These are phyloP conservation scores for Eutolmus rufibarbis DNA, from an alignment of 2,888 invertebrate species.

Conservation along the genomic window DNA sequence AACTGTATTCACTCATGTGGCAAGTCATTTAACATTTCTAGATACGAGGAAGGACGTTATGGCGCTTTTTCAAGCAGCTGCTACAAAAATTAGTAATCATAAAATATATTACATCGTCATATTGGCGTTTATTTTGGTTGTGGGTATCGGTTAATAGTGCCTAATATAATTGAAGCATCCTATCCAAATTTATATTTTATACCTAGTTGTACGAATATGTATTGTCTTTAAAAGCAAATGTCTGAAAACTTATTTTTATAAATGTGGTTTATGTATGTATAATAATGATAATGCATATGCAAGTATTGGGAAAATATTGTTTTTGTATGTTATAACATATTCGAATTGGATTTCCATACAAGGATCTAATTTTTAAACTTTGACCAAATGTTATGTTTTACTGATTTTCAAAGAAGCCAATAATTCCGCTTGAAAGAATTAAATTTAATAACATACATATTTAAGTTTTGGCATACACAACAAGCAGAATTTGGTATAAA, in stretches of 20 bases:
- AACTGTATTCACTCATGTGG: conserved; percentile 15
- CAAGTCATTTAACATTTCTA: not conserved
- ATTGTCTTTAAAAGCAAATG: not conserved
- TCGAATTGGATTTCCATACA: no score
- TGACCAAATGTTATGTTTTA: no score
- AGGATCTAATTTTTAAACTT: no score
- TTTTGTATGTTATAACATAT: no score
- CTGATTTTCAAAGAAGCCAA: no score
- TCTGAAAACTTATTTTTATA: not conserved
- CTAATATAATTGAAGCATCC: not conserved
- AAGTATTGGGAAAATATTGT: not conserved
- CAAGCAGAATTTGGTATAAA: no score
- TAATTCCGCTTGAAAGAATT: no score
- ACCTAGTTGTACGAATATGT: not conserved
- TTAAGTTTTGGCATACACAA: no score
- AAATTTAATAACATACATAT: no score
- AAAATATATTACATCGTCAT: not conserved
- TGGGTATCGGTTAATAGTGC: not conserved
- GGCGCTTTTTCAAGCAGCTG: not conserved
- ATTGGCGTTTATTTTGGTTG: not conserved
- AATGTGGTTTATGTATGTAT: not conserved
- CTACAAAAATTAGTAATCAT: not conserved
- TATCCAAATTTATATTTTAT: not conserved
- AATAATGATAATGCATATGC: not conserved
- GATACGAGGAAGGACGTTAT: not conserved